phyloP scores from a whole-genome alignment of 2,113 vertebrate genomes.

The Phaetusa simplex region DNA sequence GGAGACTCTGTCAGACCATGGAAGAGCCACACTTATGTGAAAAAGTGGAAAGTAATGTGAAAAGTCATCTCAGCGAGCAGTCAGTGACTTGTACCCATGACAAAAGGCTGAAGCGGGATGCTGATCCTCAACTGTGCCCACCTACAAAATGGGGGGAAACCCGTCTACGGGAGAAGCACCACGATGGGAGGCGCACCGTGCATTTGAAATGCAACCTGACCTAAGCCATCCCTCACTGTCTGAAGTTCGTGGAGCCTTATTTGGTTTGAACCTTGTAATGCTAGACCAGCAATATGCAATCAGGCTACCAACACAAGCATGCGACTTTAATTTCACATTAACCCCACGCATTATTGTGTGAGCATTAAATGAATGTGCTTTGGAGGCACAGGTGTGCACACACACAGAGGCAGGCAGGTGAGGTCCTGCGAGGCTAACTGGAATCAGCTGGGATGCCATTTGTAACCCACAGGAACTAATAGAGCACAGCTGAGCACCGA shows the following conservation, averaged over 20 bases:
- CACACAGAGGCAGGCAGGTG: neutral
- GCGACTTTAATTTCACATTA: neutral
- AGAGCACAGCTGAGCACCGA: neutral
- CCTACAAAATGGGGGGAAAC: neutral
- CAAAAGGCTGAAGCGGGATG: neutral
- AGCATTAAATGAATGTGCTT: neutral
- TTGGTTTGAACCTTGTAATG: neutral
- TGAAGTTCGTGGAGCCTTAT: neutral
- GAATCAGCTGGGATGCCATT: neutral
- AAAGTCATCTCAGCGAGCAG: neutral
- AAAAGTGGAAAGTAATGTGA: neutral
- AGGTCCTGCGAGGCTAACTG: neutral
- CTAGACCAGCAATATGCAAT: neutral
- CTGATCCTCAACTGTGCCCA: neutral
- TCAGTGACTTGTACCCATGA: neutral
- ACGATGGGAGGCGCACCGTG: accelerated
- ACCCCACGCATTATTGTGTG: neutral
- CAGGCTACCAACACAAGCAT: neutral
- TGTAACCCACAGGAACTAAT: neutral
- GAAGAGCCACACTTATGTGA: neutral
- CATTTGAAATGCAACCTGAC: neutral
- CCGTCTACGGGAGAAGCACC: neutral
- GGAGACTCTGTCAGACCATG: neutral
- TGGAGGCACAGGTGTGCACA: neutral
- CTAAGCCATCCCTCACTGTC: neutral